phyloP scores from a whole-genome alignment of 2,113 vertebrate genomes.

The Tachysurus vachellii region DNA sequence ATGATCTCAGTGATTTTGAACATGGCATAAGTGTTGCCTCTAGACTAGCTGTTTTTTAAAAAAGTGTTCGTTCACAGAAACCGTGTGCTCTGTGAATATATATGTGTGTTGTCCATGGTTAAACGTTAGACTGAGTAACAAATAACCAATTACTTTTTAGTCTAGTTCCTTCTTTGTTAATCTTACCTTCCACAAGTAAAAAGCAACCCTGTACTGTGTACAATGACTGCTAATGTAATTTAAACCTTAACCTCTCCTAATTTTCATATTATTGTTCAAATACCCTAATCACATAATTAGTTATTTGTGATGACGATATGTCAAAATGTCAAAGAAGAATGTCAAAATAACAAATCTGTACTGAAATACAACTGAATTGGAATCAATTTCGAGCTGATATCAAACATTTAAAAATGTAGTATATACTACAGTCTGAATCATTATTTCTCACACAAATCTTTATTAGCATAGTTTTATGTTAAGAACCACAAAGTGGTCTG shows the following conservation, averaged over 20 bases:
- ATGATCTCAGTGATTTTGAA: too few species aligned
- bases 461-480: neutral
- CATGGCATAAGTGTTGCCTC: too few species aligned
- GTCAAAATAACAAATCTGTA: neutral
- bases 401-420: neutral
- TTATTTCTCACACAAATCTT: neutral
- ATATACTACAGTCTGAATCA: neutral
- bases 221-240: neutral
- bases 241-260: neutral
- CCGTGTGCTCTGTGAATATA: neutral
- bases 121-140: neutral
- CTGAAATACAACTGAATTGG: neutral
- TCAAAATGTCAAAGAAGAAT: too few species aligned
- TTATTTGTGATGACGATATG: too few species aligned
- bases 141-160: neutral
- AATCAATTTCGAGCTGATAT: neutral
- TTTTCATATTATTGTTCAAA: neutral
- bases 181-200: neutral
- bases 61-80: too few species aligned
- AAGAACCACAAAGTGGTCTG: constrained; percentile 12
- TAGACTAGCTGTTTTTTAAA: too few species aligned
- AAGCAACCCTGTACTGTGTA: neutral
- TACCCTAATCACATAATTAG: neutral
- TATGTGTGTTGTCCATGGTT: neutral
- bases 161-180: neutral